phyloP scores from a whole-genome alignment of 2,888 invertebrate genomes.

The Mantis religiosa region DNA sequence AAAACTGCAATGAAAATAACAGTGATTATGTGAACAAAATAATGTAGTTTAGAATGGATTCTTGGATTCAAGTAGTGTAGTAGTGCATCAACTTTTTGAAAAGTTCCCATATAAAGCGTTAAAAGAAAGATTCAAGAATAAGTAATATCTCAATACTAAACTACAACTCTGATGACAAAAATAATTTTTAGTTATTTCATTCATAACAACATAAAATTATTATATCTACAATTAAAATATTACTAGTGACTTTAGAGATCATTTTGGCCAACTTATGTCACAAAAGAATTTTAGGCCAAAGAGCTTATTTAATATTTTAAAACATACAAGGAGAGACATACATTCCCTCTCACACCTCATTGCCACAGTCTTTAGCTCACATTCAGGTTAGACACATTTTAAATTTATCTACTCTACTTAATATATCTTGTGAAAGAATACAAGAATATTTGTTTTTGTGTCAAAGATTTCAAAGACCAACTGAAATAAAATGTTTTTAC shows the following conservation, averaged over 20 bases:
- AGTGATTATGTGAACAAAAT: too few relatives aligned
- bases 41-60: too few relatives aligned
- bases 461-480: background rate
- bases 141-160: background rate
- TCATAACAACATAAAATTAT: background rate
- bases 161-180: background rate
- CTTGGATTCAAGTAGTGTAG: too few relatives aligned
- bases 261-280: background rate
- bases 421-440: background rate
- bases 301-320: background rate
- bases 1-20: too few relatives aligned
- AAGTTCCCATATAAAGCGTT: too few relatives aligned
- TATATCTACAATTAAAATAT: background rate
- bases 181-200: background rate
- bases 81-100: too few relatives aligned
- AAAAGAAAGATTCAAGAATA: background rate
- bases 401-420: background rate
- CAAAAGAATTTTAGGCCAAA: background rate
- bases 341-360: background rate
- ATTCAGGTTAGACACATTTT: background rate
- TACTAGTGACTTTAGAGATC: background rate
- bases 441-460: background rate
- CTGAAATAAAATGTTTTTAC: background rate
- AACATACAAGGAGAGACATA: background rate
- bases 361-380: background rate